Evolutionary conservation across 2,113 vertebrate genomes (phyloP).

Genomic region (Phaetusa simplex): DNA sequence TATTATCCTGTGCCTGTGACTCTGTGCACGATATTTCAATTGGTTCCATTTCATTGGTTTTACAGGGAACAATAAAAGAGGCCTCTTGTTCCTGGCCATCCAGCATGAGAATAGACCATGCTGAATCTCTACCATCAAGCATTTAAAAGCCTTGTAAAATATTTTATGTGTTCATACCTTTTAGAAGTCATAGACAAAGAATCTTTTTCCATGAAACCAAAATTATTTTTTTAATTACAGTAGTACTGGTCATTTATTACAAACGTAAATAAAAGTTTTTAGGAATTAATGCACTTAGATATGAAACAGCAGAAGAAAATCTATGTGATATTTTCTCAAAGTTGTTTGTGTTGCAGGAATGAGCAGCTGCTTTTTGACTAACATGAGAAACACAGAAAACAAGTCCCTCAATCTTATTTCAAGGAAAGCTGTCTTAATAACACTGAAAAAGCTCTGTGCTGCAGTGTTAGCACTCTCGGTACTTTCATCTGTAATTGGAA

Average conservation of each 20-base stretch:
- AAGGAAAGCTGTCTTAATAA: background rate
- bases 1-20: constrained; percentile 50
- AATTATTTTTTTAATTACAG: background rate
- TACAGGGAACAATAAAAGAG: constrained; percentile 22
- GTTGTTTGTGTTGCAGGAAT: background rate
- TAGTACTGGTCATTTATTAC: background rate
- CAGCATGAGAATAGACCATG: background rate
- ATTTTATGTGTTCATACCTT: background rate
- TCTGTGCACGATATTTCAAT: constrained; percentile 53
- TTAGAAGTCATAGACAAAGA: background rate
- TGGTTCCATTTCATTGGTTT: constrained; percentile 59
- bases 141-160: background rate
- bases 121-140: constrained; percentile 8
- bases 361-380: background rate
- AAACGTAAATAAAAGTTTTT: background rate
- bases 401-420: background rate
- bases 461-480: background rate
- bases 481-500: background rate
- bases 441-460: background rate
- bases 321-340: background rate
- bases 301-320: background rate
- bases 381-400: background rate
- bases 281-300: background rate
- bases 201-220: background rate
- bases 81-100: constrained; percentile 50